These are phyloP conservation scores for Hypocryptadius cinnamomeus DNA, from an alignment of 2,113 vertebrate species.

Conservation along the genomic window DNA sequence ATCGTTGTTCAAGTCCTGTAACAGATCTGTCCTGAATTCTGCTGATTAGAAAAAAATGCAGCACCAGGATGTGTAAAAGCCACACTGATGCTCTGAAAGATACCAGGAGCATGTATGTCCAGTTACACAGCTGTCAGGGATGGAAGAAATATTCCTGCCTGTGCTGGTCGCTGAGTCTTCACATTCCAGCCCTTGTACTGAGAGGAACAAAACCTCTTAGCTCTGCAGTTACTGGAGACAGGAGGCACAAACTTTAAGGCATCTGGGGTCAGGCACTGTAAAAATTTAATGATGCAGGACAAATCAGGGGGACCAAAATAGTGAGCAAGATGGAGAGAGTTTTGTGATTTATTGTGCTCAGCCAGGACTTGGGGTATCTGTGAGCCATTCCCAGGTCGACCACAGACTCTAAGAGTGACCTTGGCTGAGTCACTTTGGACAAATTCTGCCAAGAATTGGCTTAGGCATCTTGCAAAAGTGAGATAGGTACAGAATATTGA, in stretches of 20 bases:
- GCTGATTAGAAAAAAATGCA: not conserved
- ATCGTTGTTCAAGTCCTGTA: not conserved
- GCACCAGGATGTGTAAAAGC: not conserved
- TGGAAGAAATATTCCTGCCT: not conserved
- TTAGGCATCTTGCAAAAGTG: not conserved
- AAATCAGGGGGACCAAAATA: slow-evolving; percentile 28
- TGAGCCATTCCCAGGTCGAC: not conserved
- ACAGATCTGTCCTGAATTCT: not conserved
- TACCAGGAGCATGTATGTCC: not conserved
- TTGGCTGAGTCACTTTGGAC: not conserved
- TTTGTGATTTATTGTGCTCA: not conserved
- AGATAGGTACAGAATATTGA: not conserved
- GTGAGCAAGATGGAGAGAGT: not conserved
- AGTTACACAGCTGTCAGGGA: not conserved
- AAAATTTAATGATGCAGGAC: slow-evolving; percentile 55
- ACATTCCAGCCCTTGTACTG: slow-evolving; percentile 26
- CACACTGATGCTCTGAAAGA: not conserved
- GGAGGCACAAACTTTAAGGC: slow-evolving; percentile 26
- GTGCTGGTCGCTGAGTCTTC: slow-evolving; percentile 29
- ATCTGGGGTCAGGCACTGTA: slow-evolving; percentile 10
- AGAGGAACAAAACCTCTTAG: slow-evolving; percentile 33
- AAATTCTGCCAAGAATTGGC: not conserved
- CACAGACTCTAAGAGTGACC: not conserved
- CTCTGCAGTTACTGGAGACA: slow-evolving; percentile 37
- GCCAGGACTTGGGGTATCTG: not conserved